Percentiles rank a stretch among this genome's conserved stretches.
Conservation (phyloP, 2,888 invertebrate species). For the Acleris cristana region DNA sequence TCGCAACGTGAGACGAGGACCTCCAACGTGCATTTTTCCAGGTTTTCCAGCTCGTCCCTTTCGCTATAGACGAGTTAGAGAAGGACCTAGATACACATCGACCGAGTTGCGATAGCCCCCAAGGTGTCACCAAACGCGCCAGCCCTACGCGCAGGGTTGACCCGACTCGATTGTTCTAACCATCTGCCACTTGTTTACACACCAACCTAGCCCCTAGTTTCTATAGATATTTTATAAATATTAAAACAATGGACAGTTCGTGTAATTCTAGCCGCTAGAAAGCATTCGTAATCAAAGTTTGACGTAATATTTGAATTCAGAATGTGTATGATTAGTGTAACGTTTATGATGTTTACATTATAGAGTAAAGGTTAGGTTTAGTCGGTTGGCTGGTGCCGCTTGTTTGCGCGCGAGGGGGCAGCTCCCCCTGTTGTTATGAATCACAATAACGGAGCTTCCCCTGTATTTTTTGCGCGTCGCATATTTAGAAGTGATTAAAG, state of each 20-base stretch:
- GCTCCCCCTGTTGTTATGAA: conserved; percentile 67
- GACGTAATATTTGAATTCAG: conserved; percentile 32
- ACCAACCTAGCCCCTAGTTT: conserved; percentile 15
- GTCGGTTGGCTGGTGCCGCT: conserved; percentile 8
- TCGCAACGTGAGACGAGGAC: conserved; percentile 59
- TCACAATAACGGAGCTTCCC: conserved; percentile 77
- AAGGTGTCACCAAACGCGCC: conserved; percentile 1
- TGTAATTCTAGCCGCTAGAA: conserved; percentile 10
- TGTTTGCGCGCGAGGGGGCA: conserved; percentile 20
- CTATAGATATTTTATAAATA: conserved; percentile 33
- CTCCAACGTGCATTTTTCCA: not conserved
- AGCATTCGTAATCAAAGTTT: conserved; percentile 28
- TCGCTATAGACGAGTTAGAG: too few relatives aligned
- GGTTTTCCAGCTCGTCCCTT: too few relatives aligned
- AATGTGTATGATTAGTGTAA: conserved; percentile 27
- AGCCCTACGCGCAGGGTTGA: conserved; percentile 18
- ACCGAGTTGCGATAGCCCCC: conserved; percentile 1
- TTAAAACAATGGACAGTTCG: conserved; percentile 11
- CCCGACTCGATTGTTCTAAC: conserved; percentile 14
- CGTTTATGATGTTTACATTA: conserved; percentile 20
- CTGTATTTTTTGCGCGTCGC: conserved; percentile 72
- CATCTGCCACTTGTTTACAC: conserved; percentile 28
- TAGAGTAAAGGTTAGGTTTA: conserved; percentile 10
- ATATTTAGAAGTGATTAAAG: conserved; percentile 81
- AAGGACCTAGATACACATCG: too few relatives aligned